Base-by-base conservation (phyloP, 2,113 vertebrate genomes). In the Phaethon lepturus region DNA sequence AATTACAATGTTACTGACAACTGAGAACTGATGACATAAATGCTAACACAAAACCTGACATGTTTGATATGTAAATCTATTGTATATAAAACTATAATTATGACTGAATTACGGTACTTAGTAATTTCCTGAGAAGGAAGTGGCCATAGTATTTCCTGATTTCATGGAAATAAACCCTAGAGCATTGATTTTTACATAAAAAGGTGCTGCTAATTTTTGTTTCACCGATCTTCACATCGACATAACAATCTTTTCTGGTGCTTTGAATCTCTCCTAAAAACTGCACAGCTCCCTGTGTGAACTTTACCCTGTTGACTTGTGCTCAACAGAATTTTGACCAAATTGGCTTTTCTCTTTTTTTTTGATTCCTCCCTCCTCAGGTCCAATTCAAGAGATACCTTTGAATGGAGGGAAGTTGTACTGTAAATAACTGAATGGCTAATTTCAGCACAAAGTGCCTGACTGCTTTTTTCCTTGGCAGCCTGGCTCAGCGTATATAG, bases 181-280 rank as follows among this genome's bases (percentile, higher is more conserved):
- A 85, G 75, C 75, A 96, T 86, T 95, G 94, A 91, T 97, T 98
- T 97, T 94, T 96, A 60, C 95, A 86, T 96, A 76, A 98, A 97
- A 97, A 96, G 67, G 88, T 96, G 52, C 73, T 88, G 73, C 95
- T 96, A 62, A 93, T 97, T 97, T 97, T 95, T 93, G 83, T 97
- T 85, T 60, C 75, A 78, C 81, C 26, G 24, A 67, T 96, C 73
- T 93, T 95, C 45, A 19, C 77, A 90, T 91, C n/a, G 82, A 75
- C 76, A 77, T 40, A 76, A 72, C 9, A 0, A 79, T 96, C 77
- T 95, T 26, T 90, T 72, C 38, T 52, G 66, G 28, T 79, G 90
- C 83, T 91, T 72, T 86, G 85, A 96, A 56, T 94, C 82, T 95
- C 96, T 62, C 25, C 24, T 85, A 94, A 76, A 83, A 60, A 45